Conservation (phyloP, 35 echinoderm and acorn worm genomes). For the Diadema setosum region DNA sequence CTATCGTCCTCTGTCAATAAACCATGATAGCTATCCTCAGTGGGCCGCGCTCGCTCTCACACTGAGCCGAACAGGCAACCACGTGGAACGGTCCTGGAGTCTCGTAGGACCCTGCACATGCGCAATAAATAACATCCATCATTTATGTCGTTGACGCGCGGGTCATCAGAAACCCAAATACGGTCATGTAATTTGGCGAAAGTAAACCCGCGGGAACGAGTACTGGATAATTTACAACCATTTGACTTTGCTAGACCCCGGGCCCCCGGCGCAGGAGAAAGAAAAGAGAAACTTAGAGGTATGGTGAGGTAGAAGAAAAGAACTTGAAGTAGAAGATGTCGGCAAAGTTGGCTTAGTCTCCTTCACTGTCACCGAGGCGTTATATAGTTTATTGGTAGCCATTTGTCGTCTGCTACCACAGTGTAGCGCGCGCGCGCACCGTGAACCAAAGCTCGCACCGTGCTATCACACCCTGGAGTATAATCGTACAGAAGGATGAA, state of each 20-base stretch:
- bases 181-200: slow-evolving; percentile 25
- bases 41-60: not conserved
- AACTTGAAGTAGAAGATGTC: no score
- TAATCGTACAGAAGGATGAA: no score
- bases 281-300: no score
- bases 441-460: no score
- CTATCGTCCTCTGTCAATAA: not conserved
- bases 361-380: no score
- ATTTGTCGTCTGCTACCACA: no score
- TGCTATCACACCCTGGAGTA: no score
- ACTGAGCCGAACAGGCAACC: not conserved
- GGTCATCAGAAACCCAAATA: slow-evolving; percentile 14
- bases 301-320: no score
- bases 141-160: not conserved
- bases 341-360: no score
- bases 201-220: slow-evolving; percentile 1
- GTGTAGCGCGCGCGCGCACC: no score
- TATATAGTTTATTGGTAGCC: no score
- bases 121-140: slow-evolving; percentile 33
- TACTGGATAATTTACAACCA: slow-evolving; percentile 19
- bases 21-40: not conserved
- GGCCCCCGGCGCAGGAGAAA: no score
- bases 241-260: not conserved
- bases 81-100: not conserved
- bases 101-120: not conserved